Evolutionary conservation across 2,797 vertebrate genomes (phyloP), one percentile per base, ranked within the genome.

Genomic region (Bradypodion pumilum): DNA sequence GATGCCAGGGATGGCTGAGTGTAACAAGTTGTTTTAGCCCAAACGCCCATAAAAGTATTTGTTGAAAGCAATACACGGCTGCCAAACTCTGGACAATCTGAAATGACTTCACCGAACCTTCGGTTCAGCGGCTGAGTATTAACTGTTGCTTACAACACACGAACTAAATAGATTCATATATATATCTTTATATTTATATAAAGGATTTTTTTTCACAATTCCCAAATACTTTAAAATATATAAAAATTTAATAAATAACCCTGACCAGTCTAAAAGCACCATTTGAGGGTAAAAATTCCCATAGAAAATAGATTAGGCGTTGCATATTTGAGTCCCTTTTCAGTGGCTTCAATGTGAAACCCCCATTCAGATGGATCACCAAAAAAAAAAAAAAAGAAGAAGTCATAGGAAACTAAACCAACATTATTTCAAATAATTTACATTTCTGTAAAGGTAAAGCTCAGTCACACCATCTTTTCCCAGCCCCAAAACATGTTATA

Each of bases 181-280:
- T 85, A 46, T 83, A 59, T 74, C 72, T 78, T 42, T 70, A 69
- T 84, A 62, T 78, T 46, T 84, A 65, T 85, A 85, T 97, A 97
- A 98, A 97, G 96, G 95, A 96, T 97, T 97, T 56, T n/a, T n/a
- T n/a, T 94, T 96, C 96, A 98, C 94, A 95, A 95, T 96, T 95
- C 94, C 95, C 95, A 95, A 96, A 96, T 96, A 97, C 94, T 96
- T 96, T 97, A 96, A 95, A 96, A 97, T 95, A 96, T 95, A 96
- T 85, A 85, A 85, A 78, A 97, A 96, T 96, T 96, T 96, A 97
- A 96, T 97, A 97, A 97, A 96, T 97, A 97, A 97, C 96, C 97
- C 96, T 96, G 97, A 98, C 97, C 96, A 97, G 95, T 97, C 95
- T 97, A 98, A 97, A 98, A 99, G 98, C 98, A 99, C 98, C 97